Base-by-base conservation (phyloP, 2,113 vertebrate species). In the Polypterus bichir region DNA sequence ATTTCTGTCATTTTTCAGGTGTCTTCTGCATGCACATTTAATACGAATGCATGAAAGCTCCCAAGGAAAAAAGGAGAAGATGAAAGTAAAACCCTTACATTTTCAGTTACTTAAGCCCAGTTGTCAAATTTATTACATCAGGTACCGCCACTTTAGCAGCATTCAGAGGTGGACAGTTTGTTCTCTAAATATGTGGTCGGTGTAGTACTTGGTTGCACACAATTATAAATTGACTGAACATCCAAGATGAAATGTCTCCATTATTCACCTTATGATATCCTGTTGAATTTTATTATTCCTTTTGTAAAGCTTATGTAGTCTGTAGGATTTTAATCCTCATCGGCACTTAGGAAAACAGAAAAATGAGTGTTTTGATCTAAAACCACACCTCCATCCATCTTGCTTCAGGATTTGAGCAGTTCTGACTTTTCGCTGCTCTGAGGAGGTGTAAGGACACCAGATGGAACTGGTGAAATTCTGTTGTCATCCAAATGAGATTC, bases 81-180 rank as follows among this genome's bases (percentile, higher is more conserved):
- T 27, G 27, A 27, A 27, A 27, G 27, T 27, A 27, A 27, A 27
- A 27, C 27, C 27, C 27, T 27, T 27, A 27, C 27, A 46, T 52
- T 47, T 56, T 64, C 47, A 9, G 51, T 51, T 65, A 55, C 67
- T 47, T 69, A 66, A 65, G 64, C 70, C 68, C 74, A 76, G 76
- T 11, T 48, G 8, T 6, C 7, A 6, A 48, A 73, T 66, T 68
- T 74, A 69, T 70, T 60, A 57, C 62, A 79, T 80, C 79, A 80
- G 86, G 87, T 79, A 88, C 80, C 86, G 83, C 85, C 85, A 72
- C 84, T 78, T 46, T 94, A 97, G 95, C 95, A 97, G 93, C 95
- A 92, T 83, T 69, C 74, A 87, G 88, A 89, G 88, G 81, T 83
- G 81, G 70, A 76, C 54, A 61, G 9, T 55, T 67, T 72, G 82